These are phyloP conservation scores for Lasaia peninsularis DNA, from an alignment of 1,140 invertebrate genomes.

Conservation along the genomic window DNA sequence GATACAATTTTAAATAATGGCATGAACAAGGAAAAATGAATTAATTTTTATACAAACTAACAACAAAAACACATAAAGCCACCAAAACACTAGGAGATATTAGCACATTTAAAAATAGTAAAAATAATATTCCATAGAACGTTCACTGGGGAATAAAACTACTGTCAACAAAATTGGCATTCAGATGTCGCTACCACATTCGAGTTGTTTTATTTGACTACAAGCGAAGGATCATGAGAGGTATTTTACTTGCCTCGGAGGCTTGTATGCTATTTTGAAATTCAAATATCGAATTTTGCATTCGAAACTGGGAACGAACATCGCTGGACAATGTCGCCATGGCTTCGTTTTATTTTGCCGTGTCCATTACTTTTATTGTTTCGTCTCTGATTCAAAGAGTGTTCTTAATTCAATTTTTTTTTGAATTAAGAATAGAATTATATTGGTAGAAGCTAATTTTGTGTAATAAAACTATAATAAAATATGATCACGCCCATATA, in stretches of 20 bases:
- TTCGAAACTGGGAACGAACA: constrained; percentile 53
- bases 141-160: neutral
- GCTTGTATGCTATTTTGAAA: constrained; percentile 56
- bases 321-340: constrained; percentile 32
- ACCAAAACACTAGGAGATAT: neutral
- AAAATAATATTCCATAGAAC: neutral
- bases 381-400: neutral
- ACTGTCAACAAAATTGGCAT: constrained; percentile 49
- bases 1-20: no score
- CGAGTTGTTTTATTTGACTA: constrained; percentile 53
- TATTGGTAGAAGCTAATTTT: no score
- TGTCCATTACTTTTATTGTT: constrained; percentile 30
- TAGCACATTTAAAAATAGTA: neutral
- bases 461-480: no score
- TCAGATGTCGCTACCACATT: constrained; percentile 42
- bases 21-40: no score
- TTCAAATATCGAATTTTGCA: constrained; percentile 71
- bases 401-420: no score
- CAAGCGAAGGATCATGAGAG: constrained; percentile 48
- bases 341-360: constrained; percentile 22
- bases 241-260: constrained; percentile 38
- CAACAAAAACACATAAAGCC: no score
- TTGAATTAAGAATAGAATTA: no score
- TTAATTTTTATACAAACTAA: no score
- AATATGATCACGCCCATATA: no score